phyloP scores from a whole-genome alignment of 2,113 vertebrate genomes.

The Serilophus lunatus region DNA sequence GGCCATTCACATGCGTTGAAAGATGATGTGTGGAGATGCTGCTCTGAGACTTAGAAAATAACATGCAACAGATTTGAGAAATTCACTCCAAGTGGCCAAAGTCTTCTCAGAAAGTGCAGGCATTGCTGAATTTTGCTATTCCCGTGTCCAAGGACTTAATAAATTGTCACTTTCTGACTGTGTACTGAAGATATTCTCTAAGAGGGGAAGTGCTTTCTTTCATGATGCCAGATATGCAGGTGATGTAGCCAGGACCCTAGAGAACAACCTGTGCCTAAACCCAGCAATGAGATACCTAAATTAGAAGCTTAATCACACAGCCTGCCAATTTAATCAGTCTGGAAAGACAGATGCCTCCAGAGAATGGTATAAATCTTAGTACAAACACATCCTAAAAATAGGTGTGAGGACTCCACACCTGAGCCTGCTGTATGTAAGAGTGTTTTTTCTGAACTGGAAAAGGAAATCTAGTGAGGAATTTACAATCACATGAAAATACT shows the following conservation, averaged over 20 bases:
- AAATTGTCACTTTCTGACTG: neutral
- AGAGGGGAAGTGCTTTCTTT: neutral
- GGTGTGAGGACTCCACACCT: neutral
- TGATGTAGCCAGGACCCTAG: neutral
- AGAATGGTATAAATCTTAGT: constrained; percentile 3
- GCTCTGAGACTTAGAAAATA: neutral
- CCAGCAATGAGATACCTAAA: neutral
- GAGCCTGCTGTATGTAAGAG: neutral
- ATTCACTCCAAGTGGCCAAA: neutral
- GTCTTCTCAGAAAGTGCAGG: neutral
- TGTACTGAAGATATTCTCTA: neutral
- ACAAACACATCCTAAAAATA: neutral
- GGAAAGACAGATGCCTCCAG: constrained; percentile 8
- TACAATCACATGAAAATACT: neutral
- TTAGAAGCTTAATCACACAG: constrained; percentile 37
- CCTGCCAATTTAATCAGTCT: neutral
- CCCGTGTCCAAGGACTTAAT: neutral
- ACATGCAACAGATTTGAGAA: neutral
- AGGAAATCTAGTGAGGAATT: neutral
- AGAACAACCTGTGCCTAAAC: constrained; percentile 19
- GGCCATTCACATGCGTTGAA: neutral
- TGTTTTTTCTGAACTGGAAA: neutral
- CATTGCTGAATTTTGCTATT: neutral
- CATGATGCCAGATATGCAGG: neutral
- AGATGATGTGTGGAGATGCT: neutral